These are phyloP conservation scores for Tholera decimalis DNA, from an alignment of 2,888 invertebrate species.

Conservation along the genomic window DNA sequence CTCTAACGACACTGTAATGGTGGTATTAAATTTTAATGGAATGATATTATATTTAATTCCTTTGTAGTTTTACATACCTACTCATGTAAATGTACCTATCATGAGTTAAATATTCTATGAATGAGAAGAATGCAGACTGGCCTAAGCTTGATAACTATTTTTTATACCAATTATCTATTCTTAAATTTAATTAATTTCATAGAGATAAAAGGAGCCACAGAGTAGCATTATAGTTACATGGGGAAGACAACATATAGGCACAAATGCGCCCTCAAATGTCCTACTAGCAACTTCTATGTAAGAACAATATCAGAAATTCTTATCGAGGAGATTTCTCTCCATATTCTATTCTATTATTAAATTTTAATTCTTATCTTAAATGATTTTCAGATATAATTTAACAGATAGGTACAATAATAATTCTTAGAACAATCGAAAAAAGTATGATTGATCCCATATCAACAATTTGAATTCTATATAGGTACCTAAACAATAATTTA, in stretches of 20 bases:
- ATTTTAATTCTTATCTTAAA: slow-evolving; percentile 22
- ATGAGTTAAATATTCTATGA: slow-evolving; percentile 31
- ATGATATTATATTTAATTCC: slow-evolving; percentile 64
- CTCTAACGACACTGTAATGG: slow-evolving; percentile 72
- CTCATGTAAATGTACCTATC: slow-evolving; percentile 21
- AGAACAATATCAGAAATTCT: slow-evolving; percentile 23
- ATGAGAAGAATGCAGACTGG: slow-evolving; percentile 10
- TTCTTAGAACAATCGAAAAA: slow-evolving; percentile 52
- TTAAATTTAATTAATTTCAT: slow-evolving; percentile 18
- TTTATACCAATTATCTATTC: slow-evolving; percentile 1
- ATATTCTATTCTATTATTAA: slow-evolving; percentile 13
- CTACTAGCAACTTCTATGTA: slow-evolving; percentile 20
- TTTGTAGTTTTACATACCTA: slow-evolving; percentile 28
- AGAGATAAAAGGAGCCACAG: slow-evolving; percentile 27
- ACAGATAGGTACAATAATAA: slow-evolving; percentile 41
- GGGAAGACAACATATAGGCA: slow-evolving; percentile 48
- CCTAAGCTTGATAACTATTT: slow-evolving; percentile 16
- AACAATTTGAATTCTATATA: slow-evolving; percentile 60
- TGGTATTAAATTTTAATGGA: slow-evolving; percentile 72
- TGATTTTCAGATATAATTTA: slow-evolving; percentile 33
- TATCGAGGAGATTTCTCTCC: slow-evolving; percentile 18
- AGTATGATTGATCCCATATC: slow-evolving; percentile 72
- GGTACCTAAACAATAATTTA: slow-evolving; percentile 46
- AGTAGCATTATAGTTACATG: slow-evolving; percentile 16
- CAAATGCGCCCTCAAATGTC: slow-evolving; percentile 36